Base-by-base conservation (phyloP, 2,888 invertebrate genomes). In the Tiphia femorata region DNA sequence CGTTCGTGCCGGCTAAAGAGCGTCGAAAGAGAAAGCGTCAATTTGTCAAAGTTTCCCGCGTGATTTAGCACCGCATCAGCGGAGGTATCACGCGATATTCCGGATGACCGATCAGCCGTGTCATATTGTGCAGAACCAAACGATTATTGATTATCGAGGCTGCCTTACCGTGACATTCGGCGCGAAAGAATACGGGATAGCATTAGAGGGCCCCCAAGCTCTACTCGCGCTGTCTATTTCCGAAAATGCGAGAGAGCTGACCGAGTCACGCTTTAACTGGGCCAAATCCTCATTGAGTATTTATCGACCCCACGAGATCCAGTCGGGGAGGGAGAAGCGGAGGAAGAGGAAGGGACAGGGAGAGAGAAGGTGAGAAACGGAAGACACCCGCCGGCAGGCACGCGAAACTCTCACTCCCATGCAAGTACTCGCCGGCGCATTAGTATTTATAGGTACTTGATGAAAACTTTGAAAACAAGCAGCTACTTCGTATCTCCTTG, bases 131-230 rank as follows among this genome's bases (percentile, higher is more conserved):
- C 35, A 27, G 16, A 35, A 27, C n/a, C 14, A 30, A 21, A 55
- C 46, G 51, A 44, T 47, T 63, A 70, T 70, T 52, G 67, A 70
- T 70, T 67, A 67, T 70, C 50, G 51, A 38, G 29, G n/a, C n/a
- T n/a, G n/a, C 46, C 42, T 54, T 67, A 51, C 35, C 59, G 47
- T 47, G 62, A 64, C 50, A 58, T 56, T 54, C 48, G 48, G 35
- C 52, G 54, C 46, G 56, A 63, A 67, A 70, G 67, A 61, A 70
- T 58, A 56, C 46, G 42, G 33, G 40, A 37, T 20, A 38, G 37
- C 49, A 54, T 58, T 63, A 65, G 58, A 65, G 43, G 47, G 30
- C 44, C 27, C 41, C 35, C 17, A 42, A 19, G 20, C 23, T 37
- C 12, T 16, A 30, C 37, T 40, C 42, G 40, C 52, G 35, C 16